Base-by-base conservation (phyloP, 2,113 vertebrate genomes). In the Brachirus orientalis region DNA sequence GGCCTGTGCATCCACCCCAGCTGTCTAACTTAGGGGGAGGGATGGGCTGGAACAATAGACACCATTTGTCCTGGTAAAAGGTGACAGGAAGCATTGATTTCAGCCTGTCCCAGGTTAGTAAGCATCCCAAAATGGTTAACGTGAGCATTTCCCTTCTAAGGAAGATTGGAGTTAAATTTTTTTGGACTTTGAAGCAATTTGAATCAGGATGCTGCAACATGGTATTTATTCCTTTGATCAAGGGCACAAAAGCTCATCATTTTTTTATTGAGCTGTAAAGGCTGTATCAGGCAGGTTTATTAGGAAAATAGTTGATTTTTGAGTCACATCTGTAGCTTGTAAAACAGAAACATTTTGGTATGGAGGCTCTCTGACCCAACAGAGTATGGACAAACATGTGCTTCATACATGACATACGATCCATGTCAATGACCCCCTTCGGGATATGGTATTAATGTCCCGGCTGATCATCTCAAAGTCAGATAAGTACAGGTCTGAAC, bases 71-170 rank as follows among this genome's bases (percentile, higher is more conserved):
- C 89, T 87, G 90, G 81, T 89, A 77, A 92, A 88, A 92, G 84
- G 90, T 92, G 89, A 91, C 88, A 87, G 87, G 83, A 87, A 88
- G 86, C 85, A 91, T 90, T 86, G 84, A 91, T 91, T 90, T 85
- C 78, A 76, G 82, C 54, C 84, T 69, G 81, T 75, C 77, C 69
- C 80, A 71, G 66, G 65, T 75, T 60, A 81, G 72, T 68, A 85
- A 79, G 63, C 63, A 77, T 76, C 75, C 57, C 13, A 46, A 77
- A 87, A 72, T 79, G 77, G 74, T 71, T 77, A 73, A 75, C 77
- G 73, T 56, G 62, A 68, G 63, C 35, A 48, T 59, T 77, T 69
- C 65, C 78, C 65, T 28, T 48, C 60, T 58, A 61, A 63, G 37
- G 35, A 50, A 72, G 75, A 79, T 70, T 64, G 63, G 46, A 79